Evolutionary conservation across 2,888 invertebrate genomes (phyloP), one percentile per base, ranked within the genome.

Genomic region (Leucoma salicis): DNA sequence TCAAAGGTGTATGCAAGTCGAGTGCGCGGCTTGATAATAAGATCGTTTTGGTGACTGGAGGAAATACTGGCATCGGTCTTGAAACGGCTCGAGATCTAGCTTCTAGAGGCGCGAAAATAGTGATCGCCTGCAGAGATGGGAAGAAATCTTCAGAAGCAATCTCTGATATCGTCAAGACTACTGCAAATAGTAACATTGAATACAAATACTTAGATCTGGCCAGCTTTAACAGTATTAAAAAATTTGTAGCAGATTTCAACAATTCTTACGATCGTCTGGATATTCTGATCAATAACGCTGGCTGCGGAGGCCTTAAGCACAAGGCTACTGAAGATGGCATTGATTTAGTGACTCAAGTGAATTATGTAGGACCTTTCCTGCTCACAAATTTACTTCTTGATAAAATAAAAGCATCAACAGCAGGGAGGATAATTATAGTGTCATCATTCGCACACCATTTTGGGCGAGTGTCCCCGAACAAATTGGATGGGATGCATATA

Each of bases 51-150:
- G 86, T 97, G 5, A 96, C 96, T 0, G 97, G 96, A 5, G 93
- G 95, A 0, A 96, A 95, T 74, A 92, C 94, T 1, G 96, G 97
- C 2, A 95, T 97, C 43, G 96, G 97, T 1, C 92, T 93, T 68
- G 95, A 95, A 80, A 94, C 95, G 0, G 94, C 92, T 0, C 82
- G 84, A 43, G 94, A 93, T 57, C 77, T 97, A 49, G 95, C 95
- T 0, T 87, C 82, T 49, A 82, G 94, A 47, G 93, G 94, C 3
- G 96, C 95, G 0, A 93, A 90, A 66, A 79, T 90, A 14, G 65
- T 86, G 42, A 94, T 97, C 92, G 97, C 96, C 1, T 95, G 96
- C 69, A 89, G 96, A 51, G 91, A 96, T 74, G 83, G 92, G 66
- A 67, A 88, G 4, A 93, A 92, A 78, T 95, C 96, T 60, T 92